Conservation (phyloP, 2,113 vertebrate species). For the Tupaia chinensis region DNA sequence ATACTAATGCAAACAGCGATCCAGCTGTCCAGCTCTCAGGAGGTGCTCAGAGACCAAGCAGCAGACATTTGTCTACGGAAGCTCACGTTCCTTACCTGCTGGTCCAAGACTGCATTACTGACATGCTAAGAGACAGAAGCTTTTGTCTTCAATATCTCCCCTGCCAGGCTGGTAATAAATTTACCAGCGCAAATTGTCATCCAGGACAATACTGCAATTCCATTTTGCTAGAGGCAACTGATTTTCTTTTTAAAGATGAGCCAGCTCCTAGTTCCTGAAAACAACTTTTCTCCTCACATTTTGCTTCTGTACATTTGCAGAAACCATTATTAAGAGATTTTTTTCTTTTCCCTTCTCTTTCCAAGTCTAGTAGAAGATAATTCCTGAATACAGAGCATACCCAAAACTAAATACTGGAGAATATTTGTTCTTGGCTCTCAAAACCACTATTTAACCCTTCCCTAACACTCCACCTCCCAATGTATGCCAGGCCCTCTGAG, state of each 20-base stretch:
- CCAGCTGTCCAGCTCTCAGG: background rate
- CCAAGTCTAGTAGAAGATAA: background rate
- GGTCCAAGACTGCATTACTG: background rate
- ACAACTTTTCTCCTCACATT: conserved; percentile 5
- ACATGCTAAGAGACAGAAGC: background rate
- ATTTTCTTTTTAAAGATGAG: conserved; percentile 47
- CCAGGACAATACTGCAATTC: background rate
- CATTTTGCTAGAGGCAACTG: conserved; percentile 18
- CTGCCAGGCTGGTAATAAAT: conserved; percentile 38
- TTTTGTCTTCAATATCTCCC: conserved; percentile 7
- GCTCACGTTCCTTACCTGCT: background rate
- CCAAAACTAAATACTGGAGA: background rate
- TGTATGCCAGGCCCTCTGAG: background rate
- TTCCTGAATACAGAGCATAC: background rate
- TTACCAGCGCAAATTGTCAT: conserved; percentile 17
- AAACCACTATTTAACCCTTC: background rate
- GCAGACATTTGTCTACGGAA: background rate
- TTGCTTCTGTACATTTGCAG: background rate
- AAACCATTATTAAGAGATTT: background rate
- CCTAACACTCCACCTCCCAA: background rate
- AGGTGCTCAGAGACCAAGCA: background rate
- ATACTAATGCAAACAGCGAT: background rate
- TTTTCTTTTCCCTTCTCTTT: background rate
- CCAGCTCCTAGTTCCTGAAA: conserved; percentile 39
- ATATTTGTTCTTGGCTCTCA: background rate